These are phyloP conservation scores for Seira ritae DNA, from an alignment of 2,888 invertebrate species.

Conservation along the genomic window DNA sequence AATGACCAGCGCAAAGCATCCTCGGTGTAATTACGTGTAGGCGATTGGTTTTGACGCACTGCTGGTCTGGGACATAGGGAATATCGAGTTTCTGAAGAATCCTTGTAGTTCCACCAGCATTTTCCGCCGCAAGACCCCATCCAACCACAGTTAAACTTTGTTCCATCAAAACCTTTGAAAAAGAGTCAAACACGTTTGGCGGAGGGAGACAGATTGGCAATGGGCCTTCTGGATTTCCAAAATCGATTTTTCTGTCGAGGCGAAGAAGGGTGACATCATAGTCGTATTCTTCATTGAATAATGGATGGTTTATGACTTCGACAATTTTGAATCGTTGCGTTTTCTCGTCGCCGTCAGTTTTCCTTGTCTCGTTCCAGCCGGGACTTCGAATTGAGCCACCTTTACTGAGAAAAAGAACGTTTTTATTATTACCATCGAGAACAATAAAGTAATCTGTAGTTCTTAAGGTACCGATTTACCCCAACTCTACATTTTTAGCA, in stretches of 20 bases:
- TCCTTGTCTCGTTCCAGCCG: conserved; percentile 49
- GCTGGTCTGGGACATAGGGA: conserved; percentile 48
- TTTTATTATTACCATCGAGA: neutral
- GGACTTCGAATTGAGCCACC: conserved; percentile 65
- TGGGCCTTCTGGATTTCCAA: conserved; percentile 57
- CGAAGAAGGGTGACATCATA: conserved; percentile 68
- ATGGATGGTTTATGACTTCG: conserved; percentile 70
- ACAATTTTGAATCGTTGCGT: conserved; percentile 64
- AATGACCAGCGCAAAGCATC: conserved; percentile 66
- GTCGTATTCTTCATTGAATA: conserved; percentile 65
- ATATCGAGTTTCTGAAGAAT: conserved; percentile 69
- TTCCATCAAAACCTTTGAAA: neutral
- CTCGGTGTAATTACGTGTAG: conserved; percentile 56
- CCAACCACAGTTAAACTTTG: conserved; percentile 50
- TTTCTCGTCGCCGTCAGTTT: conserved; percentile 68
- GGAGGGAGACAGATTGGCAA: conserved; percentile 71
- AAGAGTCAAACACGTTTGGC: neutral
- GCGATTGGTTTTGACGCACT: conserved; percentile 54
- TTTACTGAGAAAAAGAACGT: conserved; percentile 50
- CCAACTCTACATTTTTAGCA: conserved; percentile 44
- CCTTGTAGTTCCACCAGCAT: conserved; percentile 69
- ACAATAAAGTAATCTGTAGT: too few relatives aligned
- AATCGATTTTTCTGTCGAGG: conserved; percentile 64
- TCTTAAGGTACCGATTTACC: conserved; percentile 24
- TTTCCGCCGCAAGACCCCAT: conserved; percentile 64